Evolutionary conservation across 2,888 invertebrate genomes (phyloP).

Genomic region (Amiota mariae): DNA sequence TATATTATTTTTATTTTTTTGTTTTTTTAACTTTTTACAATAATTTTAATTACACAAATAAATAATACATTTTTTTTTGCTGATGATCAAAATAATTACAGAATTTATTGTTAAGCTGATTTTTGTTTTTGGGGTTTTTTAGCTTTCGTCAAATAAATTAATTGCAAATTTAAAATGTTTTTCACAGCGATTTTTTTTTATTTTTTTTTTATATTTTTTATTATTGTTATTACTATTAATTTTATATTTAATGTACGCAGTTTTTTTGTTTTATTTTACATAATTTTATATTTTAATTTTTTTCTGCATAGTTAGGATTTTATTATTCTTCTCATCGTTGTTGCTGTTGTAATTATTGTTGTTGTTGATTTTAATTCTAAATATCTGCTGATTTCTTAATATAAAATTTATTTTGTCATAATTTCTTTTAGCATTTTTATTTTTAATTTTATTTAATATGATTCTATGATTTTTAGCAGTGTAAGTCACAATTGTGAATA

Average conservation of each 20-base stretch:
- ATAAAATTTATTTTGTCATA: not conserved
- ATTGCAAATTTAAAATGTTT: slow-evolving; percentile 45
- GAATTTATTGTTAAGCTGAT: not conserved
- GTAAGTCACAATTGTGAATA: slow-evolving; percentile 27
- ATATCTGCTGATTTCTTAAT: slow-evolving; percentile 5
- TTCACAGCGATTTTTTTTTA: slow-evolving; percentile 53
- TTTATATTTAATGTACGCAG: slow-evolving; percentile 23
- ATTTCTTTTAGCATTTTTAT: not conserved
- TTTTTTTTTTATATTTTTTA: slow-evolving; percentile 20
- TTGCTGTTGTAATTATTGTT: slow-evolving; percentile 10
- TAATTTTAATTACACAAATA: slow-evolving; percentile 11
- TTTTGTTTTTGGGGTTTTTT: slow-evolving; percentile 12
- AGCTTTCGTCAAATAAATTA: slow-evolving; percentile 40
- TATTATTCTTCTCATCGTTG: not conserved
- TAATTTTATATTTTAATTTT: not conserved
- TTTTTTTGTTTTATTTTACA: not conserved
- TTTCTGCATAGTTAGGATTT: slow-evolving; percentile 16
- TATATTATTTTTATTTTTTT: not conserved
- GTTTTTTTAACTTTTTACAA: slow-evolving; percentile 17
- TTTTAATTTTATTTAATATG: not conserved
- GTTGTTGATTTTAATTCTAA: not conserved
- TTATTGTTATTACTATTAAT: slow-evolving; percentile 42
- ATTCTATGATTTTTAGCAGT: slow-evolving; percentile 15
- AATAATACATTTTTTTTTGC: slow-evolving; percentile 1
- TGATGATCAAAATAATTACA: slow-evolving; percentile 9